Evolutionary conservation across 2,888 invertebrate genomes (phyloP), one percentile per base, ranked within the genome.

Genomic region (Acleris sparsana): DNA sequence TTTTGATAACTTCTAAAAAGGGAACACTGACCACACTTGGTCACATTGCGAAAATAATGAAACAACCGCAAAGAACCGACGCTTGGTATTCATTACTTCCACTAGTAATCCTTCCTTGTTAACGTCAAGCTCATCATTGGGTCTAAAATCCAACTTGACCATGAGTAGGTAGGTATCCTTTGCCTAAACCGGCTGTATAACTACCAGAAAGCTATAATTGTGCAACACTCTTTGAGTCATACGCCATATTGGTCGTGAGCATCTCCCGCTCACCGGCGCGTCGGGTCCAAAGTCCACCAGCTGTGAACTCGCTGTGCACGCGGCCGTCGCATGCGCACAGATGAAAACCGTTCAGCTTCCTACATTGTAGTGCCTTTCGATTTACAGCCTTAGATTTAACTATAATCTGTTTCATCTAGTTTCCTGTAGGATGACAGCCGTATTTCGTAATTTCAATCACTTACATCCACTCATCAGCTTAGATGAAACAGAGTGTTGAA

Each of bases 211-310:
- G 59, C 25, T 49, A 44, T 65, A 56, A 56, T 61, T 33, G 69
- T 69, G 60, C 57, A 63, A 62, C 62, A 60, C 56, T 57, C 43
- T 48, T 56, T 53, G 60, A 63, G n/a, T 63, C 63, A 63, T 62
- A 62, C 58, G 67, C 67, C 58, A 43, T 65, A 52, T 60, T 65
- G 60, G 25, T 58, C 46, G 44, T 46, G 57, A 57, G 39, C 39
- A 13, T 48, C 20, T 2, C 25, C 5, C 17, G 29, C 55, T 65
- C 60, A 63, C 69, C 67, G 67, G 69, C 39, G 56, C 53, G 49
- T 51, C 67, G 60, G 48, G 68, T 70, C 68, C 70, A 68, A 70
- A 70, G 70, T 70, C 70, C 70, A 49, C 63, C 68, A 63, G 69
- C 69, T 69, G 67, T 29, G 43, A n/a, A 51, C 59, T 48, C 17